Percentiles rank a stretch among this genome's conserved stretches.
Conservation (phyloP, 2,888 invertebrate genomes). For the Patella caerulea region DNA sequence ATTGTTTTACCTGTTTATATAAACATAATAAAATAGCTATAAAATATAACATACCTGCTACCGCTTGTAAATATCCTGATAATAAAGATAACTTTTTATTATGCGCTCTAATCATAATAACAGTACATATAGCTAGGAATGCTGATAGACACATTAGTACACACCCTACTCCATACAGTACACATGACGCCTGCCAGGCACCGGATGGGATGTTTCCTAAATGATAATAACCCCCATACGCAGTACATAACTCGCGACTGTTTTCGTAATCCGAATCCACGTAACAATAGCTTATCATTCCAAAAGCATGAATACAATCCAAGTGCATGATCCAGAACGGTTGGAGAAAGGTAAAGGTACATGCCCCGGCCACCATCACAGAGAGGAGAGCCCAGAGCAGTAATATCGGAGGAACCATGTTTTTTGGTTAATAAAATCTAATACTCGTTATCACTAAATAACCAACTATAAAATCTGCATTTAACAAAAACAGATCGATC, state of each 20-base stretch:
- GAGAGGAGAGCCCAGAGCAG: slow-evolving; percentile 70
- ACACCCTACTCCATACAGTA: slow-evolving; percentile 68
- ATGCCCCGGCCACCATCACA: slow-evolving; percentile 67
- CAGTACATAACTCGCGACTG: slow-evolving; percentile 32
- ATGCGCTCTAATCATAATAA: slow-evolving; percentile 53
- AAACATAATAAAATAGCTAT: neutral
- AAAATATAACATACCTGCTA: slow-evolving; percentile 58
- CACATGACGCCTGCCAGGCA: slow-evolving; percentile 67
- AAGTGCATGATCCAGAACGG: slow-evolving; percentile 71
- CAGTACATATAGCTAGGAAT: slow-evolving; percentile 57
- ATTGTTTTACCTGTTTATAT: too few relatives aligned
- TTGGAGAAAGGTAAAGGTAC: slow-evolving; percentile 70
- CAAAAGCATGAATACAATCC: slow-evolving; percentile 56
- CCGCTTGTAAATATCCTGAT: slow-evolving; percentile 63
- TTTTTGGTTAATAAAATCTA: neutral
- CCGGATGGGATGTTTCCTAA: slow-evolving; percentile 61
- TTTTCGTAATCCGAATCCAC: slow-evolving; percentile 29
- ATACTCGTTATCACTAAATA: too few relatives aligned
- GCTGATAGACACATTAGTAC: slow-evolving; percentile 64
- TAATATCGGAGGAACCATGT: slow-evolving; percentile 30
- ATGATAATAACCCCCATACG: slow-evolving; percentile 61
- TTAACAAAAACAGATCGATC: too few relatives aligned
- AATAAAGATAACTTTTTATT: slow-evolving; percentile 58
- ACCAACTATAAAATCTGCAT: too few relatives aligned
- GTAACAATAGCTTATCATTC: slow-evolving; percentile 57